Evolutionary conservation across 2,797 vertebrate species (phyloP), one percentile per base, ranked within the genome.

Genomic region (Pseudochirops cupreus): DNA sequence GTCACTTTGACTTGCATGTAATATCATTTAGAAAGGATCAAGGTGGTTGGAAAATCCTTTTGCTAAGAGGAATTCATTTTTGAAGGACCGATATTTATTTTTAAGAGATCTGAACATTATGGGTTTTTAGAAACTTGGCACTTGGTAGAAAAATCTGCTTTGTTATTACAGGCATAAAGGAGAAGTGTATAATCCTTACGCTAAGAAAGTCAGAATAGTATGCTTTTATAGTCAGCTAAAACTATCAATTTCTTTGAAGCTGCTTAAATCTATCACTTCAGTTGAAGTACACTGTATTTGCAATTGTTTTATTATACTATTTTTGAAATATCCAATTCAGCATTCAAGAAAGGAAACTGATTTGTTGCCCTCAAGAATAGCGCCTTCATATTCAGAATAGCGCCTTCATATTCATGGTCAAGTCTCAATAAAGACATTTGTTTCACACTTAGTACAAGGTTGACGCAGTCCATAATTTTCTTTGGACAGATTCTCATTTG

Each of bases 41-140:
- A 97, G 82, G 96, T 96, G 5, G 95, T 96, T 97, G 90, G 94
- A 96, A 92, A 97, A 97, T 98, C 91, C 93, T 94, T 98, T 98
- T 97, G 98, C 97, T 97, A 98, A 96, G 98, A 98, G 92, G 4
- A 98, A 59, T 93, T 98, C 98, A 97, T 98, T 98, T 98, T 97
- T 97, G 98, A 98, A 62, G 95, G 21, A 93, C 91, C 97, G 62
- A 94, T 97, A 57, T 96, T 58, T 97, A 97, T 97, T 98, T 98
- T 95, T 96, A 95, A 97, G 92, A 97, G 96, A 98, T 95, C 59
- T 93, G 97, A 97, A 95, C 54, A 91, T 90, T 87, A 39, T 74
- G 62, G 74, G 24, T 93, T 58, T 92, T 93, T 26, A 94, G 89
- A 93, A 96, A 95, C 33, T 93, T 55, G 93, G 87, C 92, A 97